phyloP scores from a whole-genome alignment of 2,797 vertebrate genomes.

The Lemur catta region DNA sequence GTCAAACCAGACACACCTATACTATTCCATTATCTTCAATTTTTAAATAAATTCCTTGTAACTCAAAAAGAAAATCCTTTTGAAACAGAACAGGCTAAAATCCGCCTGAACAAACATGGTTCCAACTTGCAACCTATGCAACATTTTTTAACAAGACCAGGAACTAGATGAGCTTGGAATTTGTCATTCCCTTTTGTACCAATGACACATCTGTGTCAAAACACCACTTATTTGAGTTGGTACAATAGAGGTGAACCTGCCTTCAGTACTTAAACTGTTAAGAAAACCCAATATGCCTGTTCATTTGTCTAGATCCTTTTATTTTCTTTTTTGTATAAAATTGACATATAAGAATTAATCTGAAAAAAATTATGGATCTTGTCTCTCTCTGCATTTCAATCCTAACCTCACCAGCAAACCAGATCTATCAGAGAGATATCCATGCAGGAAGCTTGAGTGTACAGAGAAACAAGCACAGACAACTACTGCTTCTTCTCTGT shows the following conservation, averaged over 20 bases:
- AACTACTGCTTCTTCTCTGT: neutral
- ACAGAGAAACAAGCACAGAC: neutral
- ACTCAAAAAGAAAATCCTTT: neutral
- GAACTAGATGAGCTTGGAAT: neutral
- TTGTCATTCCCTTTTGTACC: neutral
- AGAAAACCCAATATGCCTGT: accelerated
- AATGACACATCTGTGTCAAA: neutral
- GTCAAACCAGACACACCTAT: neutral
- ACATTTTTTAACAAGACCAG: neutral
- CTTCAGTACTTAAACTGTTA: neutral
- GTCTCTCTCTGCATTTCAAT: neutral
- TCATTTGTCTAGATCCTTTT: neutral
- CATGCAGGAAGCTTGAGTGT: neutral
- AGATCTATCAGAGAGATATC: neutral
- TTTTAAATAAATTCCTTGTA: neutral
- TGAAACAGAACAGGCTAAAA: neutral
- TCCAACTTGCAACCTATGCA: neutral
- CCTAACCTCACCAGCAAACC: neutral
- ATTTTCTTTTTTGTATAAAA: neutral
- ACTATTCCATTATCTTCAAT: neutral
- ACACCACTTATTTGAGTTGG: neutral
- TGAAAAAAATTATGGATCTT: neutral
- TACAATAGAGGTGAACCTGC: neutral
- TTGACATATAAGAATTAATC: neutral
- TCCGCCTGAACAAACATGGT: neutral